Evolutionary conservation across 2,888 invertebrate genomes (phyloP).

Genomic region (Labia minor): DNA sequence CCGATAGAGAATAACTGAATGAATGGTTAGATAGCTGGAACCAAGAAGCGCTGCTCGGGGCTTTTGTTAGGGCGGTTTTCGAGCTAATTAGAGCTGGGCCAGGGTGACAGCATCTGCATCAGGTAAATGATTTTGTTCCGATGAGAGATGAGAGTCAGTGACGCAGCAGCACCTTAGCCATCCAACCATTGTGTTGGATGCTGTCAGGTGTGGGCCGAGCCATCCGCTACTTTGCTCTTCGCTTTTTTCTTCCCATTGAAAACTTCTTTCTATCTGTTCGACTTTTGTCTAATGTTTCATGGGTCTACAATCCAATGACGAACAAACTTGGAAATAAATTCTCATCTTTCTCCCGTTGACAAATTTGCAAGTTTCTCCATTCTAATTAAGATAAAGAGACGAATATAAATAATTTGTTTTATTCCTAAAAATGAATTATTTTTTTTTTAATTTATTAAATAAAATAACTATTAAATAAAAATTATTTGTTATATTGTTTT

Average conservation of each 20-base stretch:
- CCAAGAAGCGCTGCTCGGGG: background rate
- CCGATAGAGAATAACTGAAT: background rate
- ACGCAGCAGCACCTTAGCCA: background rate
- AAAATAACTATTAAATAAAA: too few relatives aligned
- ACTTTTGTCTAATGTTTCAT: background rate
- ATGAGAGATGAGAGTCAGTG: background rate
- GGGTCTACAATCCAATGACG: too few relatives aligned
- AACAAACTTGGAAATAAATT: too few relatives aligned
- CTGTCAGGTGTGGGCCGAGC: conserved; percentile 1
- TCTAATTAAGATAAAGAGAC: too few relatives aligned
- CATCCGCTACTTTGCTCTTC: background rate
- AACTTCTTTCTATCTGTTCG: background rate
- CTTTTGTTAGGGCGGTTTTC: conserved; percentile 7
- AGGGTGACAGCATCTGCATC: conserved; percentile 13
- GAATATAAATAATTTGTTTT: background rate
- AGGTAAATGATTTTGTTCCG: background rate
- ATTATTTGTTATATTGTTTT: too few relatives aligned
- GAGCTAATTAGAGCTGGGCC: background rate
- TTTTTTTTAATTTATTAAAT: too few relatives aligned
- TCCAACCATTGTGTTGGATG: background rate
- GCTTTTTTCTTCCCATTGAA: background rate
- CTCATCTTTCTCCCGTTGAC: too few relatives aligned
- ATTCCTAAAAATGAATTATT: too few relatives aligned
- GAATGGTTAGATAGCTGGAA: too few relatives aligned
- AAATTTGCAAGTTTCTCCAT: too few relatives aligned